Evolutionary conservation across 2,797 vertebrate genomes (phyloP).

Genomic region (Garrulus glandarius): DNA sequence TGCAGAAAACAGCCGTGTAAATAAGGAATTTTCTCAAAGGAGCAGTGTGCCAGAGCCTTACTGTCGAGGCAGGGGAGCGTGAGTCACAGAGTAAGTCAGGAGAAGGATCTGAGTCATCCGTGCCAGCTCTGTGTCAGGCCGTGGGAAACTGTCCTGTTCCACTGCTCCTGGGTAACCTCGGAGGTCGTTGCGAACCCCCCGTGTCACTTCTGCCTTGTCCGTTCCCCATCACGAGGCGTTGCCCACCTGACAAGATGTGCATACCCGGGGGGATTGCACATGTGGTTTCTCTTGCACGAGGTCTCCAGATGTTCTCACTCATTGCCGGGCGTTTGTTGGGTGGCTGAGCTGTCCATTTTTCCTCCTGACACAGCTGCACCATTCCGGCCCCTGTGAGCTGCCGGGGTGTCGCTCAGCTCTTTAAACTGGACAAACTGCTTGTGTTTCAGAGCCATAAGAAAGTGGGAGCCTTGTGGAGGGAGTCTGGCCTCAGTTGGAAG

Average conservation of each 20-base stretch:
- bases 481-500: constrained; percentile 88
- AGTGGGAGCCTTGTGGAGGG: constrained; percentile 92
- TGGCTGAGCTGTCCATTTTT: neutral
- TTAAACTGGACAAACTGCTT: neutral
- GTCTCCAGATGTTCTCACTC: neutral
- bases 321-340: neutral
- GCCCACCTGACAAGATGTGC: neutral
- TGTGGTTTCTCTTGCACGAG: neutral
- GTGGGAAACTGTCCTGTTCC: neutral
- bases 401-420: neutral
- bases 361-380: constrained; percentile 21
- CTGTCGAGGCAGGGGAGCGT: neutral
- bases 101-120: neutral
- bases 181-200: neutral
- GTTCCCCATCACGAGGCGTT: neutral
- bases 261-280: neutral
- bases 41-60: neutral
- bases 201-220: neutral
- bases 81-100: neutral
- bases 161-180: neutral
- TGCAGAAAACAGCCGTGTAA: neutral
- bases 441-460: constrained; percentile 94
- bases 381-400: neutral
- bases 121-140: neutral
- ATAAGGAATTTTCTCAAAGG: neutral